These are phyloP conservation scores for Gymnocypris eckloni DNA, from an alignment of 2,797 vertebrate genomes.

Conservation along the genomic window DNA sequence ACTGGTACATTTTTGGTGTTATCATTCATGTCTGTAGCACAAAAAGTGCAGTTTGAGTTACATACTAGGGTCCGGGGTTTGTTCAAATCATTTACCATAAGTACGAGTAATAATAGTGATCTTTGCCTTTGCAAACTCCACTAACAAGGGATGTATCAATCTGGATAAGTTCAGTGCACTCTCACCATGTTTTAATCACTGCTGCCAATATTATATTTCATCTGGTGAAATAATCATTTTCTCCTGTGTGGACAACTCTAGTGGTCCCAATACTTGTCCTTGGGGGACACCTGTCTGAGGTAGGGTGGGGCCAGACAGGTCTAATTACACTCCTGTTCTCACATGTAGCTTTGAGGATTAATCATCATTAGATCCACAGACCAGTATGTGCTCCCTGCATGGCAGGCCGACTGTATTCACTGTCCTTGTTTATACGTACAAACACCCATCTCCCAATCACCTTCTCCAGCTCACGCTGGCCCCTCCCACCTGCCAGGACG, in stretches of 20 bases:
- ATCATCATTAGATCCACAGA: slow-evolving; percentile 48
- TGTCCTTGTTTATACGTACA: slow-evolving; percentile 14
- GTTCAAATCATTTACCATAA: background rate
- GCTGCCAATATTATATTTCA: background rate
- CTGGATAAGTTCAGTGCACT: background rate
- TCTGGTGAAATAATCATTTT: slow-evolving; percentile 39
- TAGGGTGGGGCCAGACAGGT: slow-evolving; percentile 3
- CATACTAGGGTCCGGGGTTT: background rate
- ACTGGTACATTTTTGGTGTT: background rate
- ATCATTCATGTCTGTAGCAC: background rate
- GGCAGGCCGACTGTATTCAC: slow-evolving; percentile 27
- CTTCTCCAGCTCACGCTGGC: slow-evolving; percentile 8
- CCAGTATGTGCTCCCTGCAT: slow-evolving; percentile 39
- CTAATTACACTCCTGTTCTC: slow-evolving; percentile 46
- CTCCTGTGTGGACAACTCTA: background rate
- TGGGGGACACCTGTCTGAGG: slow-evolving; percentile 30
- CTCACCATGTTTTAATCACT: background rate
- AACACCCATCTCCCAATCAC: background rate
- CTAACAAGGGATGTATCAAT: background rate
- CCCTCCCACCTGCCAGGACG: background rate
- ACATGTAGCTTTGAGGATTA: slow-evolving; percentile 42
- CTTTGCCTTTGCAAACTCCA: background rate
- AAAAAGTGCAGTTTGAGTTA: background rate
- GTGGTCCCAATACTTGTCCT: slow-evolving; percentile 10
- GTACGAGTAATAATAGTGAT: background rate